Conservation (phyloP, 2,113 vertebrate genomes). For the Ramphastos sulfuratus region DNA sequence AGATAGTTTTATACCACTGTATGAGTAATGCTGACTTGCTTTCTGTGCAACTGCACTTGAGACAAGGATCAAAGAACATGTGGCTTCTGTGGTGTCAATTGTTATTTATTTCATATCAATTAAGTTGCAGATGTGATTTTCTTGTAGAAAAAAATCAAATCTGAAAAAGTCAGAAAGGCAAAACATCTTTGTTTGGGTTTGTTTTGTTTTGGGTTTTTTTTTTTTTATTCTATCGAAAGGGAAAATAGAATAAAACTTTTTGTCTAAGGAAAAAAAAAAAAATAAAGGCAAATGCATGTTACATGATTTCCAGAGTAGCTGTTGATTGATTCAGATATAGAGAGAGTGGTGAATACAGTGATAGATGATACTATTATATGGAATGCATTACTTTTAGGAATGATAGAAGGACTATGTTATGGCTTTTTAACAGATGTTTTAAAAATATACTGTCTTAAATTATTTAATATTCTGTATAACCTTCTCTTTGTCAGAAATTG, state of each 20-base stretch:
- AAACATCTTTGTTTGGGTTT: not conserved
- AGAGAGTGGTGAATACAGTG: not conserved
- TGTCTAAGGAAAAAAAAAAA: not conserved
- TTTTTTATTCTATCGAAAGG: too few species aligned
- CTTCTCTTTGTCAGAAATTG: not conserved
- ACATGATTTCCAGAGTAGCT: not conserved
- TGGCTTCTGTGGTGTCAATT: not conserved
- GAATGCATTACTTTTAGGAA: not conserved
- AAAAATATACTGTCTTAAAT: not conserved
- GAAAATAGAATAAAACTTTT: not conserved
- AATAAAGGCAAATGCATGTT: not conserved
- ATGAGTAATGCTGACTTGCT: accelerated
- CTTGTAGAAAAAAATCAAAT: not conserved
- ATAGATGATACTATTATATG: not conserved
- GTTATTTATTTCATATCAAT: not conserved
- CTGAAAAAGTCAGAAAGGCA: not conserved
- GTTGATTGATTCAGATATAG: not conserved
- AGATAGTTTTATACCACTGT: not conserved
- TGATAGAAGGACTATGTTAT: not conserved
- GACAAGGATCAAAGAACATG: not conserved
- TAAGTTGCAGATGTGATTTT: not conserved
- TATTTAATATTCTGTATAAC: not conserved
- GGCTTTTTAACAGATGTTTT: not conserved
- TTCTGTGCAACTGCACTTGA: not conserved
- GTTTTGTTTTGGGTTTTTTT: too few species aligned